Evolutionary conservation across 1,140 invertebrate genomes (phyloP), one percentile per base, ranked within the genome.

Genomic region (Cheumatopsyche charites): DNA sequence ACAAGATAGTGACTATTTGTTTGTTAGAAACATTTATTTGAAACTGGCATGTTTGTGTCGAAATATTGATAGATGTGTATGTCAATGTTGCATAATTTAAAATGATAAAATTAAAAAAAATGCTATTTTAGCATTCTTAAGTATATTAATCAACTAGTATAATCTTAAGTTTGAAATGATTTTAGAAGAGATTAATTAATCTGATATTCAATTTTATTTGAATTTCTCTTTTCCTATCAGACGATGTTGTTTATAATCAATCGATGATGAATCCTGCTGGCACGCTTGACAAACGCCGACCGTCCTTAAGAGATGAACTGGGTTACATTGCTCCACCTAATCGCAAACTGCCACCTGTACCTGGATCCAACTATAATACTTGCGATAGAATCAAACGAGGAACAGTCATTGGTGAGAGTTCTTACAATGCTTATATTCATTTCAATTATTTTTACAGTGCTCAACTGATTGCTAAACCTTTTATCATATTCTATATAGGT

Each of bases 241-340:
- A 95, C 86, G 93, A 95, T 80, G 92, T 94, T 73, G 92, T 94
- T 43, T 95, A 95, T 85, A 94, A 94, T 81, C 90, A 92, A 83
- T 90, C 90, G 62, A 88, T 86, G 86, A 90, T 86, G 77, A 81
- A 81, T 72, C 74, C 74, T 23, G 67, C 67, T 66, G 92, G 92
- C 62, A 94, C 93, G 0, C 82, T 94, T 77, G 92, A 94, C 82
- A 95, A 95, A 82, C 89, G 92, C 72, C 87, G 90, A 29, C 91
- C 91, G 0, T 92, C 94, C 73, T 84, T 95, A 23, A 88, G 92
- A 11, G 94, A 95, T 80, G 94, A 96, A 82, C 86, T 96, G 5
- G 94, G 94, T 26, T 96, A 96, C 82, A 95, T 96, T 79, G 93
- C 94, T 0, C 94, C 94, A 26, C 94, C 94, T 41, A 96, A 96